These are phyloP conservation scores for Gymnobelideus leadbeateri DNA, from an alignment of 2,113 vertebrate species.

Conservation along the genomic window DNA sequence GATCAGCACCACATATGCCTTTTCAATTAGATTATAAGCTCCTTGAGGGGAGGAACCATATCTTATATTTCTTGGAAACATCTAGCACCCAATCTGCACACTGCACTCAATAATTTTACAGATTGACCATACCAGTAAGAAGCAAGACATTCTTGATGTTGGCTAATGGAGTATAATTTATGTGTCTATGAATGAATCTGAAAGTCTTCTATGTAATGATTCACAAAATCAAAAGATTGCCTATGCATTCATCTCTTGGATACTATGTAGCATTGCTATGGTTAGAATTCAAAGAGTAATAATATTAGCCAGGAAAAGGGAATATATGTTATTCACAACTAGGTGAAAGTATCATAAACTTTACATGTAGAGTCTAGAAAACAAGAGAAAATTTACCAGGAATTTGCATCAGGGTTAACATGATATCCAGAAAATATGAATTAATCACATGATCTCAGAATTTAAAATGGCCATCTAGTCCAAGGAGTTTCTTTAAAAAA, in stretches of 20 bases:
- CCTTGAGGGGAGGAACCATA: neutral
- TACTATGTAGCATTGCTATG: neutral
- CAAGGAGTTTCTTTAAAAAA: neutral
- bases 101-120: neutral
- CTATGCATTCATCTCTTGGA: neutral
- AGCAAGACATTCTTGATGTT: neutral
- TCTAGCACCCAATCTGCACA: neutral
- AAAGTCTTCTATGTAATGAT: neutral
- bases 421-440: neutral
- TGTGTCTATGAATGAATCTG: neutral
- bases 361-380: neutral
- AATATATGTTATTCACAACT: neutral
- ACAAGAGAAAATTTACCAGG: neutral
- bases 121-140: neutral
- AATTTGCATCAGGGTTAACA: neutral
- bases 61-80: neutral
- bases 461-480: neutral
- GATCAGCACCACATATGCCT: neutral
- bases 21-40: neutral
- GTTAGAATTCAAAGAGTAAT: neutral
- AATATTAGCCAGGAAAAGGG: neutral
- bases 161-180: neutral
- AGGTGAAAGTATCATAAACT: neutral
- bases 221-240: neutral
- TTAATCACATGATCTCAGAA: neutral